These are phyloP conservation scores for Harpagifer antarcticus DNA, from an alignment of 2,797 vertebrate genomes.

Conservation along the genomic window DNA sequence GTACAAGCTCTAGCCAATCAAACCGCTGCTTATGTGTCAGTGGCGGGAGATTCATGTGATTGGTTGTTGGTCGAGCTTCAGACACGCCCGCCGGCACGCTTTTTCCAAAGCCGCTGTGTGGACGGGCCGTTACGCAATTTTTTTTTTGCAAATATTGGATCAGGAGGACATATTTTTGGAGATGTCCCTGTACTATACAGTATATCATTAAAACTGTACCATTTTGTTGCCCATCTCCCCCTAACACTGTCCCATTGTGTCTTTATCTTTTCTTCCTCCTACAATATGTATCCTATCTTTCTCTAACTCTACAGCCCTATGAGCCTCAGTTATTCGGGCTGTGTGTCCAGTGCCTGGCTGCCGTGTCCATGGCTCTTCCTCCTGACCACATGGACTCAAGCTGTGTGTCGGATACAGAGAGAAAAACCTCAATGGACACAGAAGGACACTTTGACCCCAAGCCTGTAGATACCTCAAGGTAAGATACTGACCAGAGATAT, in stretches of 20 bases:
- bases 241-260: background rate
- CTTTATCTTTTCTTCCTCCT: background rate
- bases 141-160: background rate
- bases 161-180: background rate
- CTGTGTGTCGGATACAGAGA: slow-evolving; percentile 86
- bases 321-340: slow-evolving; percentile 90
- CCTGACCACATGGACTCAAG: slow-evolving; percentile 92
- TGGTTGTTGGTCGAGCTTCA: too few species aligned
- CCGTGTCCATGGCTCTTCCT: slow-evolving; percentile 91
- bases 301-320: slow-evolving; percentile 83
- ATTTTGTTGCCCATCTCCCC: background rate
- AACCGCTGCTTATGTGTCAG: too few species aligned
- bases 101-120: too few species aligned
- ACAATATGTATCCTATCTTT: background rate
- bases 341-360: slow-evolving; percentile 90
- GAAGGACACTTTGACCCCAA: slow-evolving; percentile 93
- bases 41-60: too few species aligned
- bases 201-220: background rate
- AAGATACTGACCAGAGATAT: slow-evolving; percentile 46
- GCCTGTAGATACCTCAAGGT: slow-evolving; percentile 94
- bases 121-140: too few species aligned
- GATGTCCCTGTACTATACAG: background rate
- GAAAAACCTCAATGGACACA: slow-evolving; percentile 87
- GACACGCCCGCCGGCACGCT: too few species aligned
- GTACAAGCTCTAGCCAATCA: too few species aligned